phyloP scores from a whole-genome alignment of 1,140 invertebrate species.

The Neodiprion pinetum region DNA sequence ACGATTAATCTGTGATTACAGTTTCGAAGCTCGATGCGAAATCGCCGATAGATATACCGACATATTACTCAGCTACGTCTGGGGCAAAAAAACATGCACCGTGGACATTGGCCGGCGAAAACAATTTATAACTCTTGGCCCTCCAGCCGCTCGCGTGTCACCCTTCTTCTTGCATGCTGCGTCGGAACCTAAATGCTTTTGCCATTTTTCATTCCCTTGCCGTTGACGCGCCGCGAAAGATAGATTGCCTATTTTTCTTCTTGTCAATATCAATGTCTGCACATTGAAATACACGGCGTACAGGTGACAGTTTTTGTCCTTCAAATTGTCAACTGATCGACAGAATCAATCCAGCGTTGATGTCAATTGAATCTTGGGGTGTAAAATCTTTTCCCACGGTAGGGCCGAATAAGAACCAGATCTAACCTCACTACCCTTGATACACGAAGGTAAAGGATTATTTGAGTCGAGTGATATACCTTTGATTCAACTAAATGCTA shows the following conservation, averaged over 20 bases:
- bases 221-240: background rate
- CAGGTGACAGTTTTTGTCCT: background rate
- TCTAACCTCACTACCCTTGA: too few species aligned
- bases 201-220: background rate
- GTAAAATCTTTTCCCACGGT: too few species aligned
- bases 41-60: background rate
- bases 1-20: background rate
- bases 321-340: background rate
- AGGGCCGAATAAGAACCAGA: too few species aligned
- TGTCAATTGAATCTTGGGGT: too few species aligned
- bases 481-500: too few species aligned
- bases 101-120: background rate
- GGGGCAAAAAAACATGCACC: too few species aligned
- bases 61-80: background rate
- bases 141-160: background rate
- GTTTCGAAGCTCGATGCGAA: background rate
- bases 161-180: background rate
- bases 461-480: too few species aligned
- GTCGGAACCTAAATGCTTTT: background rate
- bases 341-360: too few species aligned
- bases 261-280: background rate
- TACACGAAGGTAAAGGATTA: too few species aligned
- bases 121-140: background rate
- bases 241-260: background rate
- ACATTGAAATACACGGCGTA: background rate